Conservation (phyloP, 2,888 invertebrate species). For the Acanthosepion lycidas region DNA sequence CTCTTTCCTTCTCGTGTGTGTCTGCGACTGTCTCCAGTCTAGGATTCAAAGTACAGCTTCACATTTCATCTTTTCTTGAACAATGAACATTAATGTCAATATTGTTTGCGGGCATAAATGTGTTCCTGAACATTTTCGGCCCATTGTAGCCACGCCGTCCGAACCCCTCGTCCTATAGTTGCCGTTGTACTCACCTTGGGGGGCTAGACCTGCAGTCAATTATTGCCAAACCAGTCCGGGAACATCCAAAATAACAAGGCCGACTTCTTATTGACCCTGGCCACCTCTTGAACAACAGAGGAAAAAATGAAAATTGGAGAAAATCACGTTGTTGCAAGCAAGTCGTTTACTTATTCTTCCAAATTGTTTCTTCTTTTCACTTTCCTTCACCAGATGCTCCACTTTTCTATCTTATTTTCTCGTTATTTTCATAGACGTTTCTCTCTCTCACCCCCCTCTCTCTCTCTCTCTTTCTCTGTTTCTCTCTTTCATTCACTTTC, state of each 20-base stretch:
- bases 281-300: neutral
- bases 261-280: neutral
- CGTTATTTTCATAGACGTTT: too few species aligned
- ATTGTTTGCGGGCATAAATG: neutral
- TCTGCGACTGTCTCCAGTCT: neutral
- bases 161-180: neutral
- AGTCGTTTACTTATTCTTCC: too few species aligned
- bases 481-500: too few species aligned
- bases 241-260: neutral
- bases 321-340: too few species aligned
- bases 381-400: too few species aligned
- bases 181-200: neutral
- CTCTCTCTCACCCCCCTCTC: too few species aligned
- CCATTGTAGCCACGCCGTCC: neutral
- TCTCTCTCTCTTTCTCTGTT: too few species aligned
- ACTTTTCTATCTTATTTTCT: too few species aligned
- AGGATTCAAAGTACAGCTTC: neutral
- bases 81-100: neutral
- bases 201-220: neutral
- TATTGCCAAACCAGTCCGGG: neutral
- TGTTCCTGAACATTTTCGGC: neutral
- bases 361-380: too few species aligned
- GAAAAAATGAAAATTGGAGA: too few species aligned
- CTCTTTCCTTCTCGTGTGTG: neutral
- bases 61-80: constrained; percentile 33